Evolutionary conservation across 2,113 vertebrate genomes (phyloP), one percentile per base, ranked within the genome.

Genomic region (Thinocorus orbignyianus): DNA sequence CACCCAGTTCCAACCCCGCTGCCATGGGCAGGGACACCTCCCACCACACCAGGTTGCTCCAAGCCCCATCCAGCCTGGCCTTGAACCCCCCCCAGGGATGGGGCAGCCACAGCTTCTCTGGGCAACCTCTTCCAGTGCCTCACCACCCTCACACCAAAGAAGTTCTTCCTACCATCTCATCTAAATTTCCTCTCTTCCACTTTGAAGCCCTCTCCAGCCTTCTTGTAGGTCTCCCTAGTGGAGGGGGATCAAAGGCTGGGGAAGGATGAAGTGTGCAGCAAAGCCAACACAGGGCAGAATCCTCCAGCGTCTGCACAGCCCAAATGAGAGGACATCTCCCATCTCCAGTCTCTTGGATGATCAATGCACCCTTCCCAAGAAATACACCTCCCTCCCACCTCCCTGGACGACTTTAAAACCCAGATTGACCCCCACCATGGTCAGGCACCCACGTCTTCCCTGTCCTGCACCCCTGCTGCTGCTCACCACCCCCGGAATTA

Each of bases 401-500:
- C 23, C n/a, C n/a, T 1, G 2, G 49, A 24, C 0, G 1, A 41
- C 41, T 41, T 39, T 31, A 8, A 62, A 86, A 78, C 60, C 30
- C 62, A 35, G 28, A 74, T 61, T 3, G 2, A 80, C 62, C 64
- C 1, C 0, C 8, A 2, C 76, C 64, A 7, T 1, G 4, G 26
- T 61, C 3, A 7, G 35, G 14, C 31, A 55, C 23, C 51, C 41
- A 4, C 3, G 0, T 15, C 31, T 64, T 55, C 69, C 66, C 66
- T 2, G 0, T 7, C 46, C 74, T 25, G 4, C 61, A 3, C 8
- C 70, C 72, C 57, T 19, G 13, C 12, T 17, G 1, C 4, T 1
- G 0, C 4, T 54, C 88, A 16, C 10, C 7, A 0, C 26, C 35
- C 10, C 1, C 42, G 0, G 3, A 64, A 64, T 84, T 76, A 84